phyloP scores from a whole-genome alignment of 2,113 vertebrate genomes.

The Bubalus kerabau region DNA sequence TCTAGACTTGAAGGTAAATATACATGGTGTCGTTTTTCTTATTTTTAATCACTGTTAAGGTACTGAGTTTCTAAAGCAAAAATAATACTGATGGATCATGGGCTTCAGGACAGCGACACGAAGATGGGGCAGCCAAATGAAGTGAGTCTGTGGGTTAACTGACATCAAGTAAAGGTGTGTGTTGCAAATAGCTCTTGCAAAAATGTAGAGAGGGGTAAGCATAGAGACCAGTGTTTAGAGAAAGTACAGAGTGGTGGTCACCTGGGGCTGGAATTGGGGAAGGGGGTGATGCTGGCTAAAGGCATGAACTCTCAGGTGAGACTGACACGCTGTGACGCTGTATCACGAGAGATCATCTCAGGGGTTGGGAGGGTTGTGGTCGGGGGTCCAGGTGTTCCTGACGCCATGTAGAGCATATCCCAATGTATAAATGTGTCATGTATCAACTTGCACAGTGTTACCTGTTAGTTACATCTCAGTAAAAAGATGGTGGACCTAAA shows the following conservation, averaged over 20 bases:
- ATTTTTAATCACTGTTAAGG: not conserved
- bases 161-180: not conserved
- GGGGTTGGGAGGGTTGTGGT: not conserved
- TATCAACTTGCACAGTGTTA: not conserved
- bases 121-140: not conserved
- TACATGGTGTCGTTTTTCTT: not conserved
- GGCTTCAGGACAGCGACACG: too few species aligned
- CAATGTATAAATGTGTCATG: not conserved
- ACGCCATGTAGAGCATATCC: not conserved
- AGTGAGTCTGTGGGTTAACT: not conserved
- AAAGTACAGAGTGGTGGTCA: not conserved
- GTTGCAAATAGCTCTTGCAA: not conserved
- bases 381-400: not conserved
- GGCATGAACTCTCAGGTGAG: not conserved
- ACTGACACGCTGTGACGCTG: not conserved
- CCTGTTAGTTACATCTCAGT: not conserved
- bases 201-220: not conserved
- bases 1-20: not conserved
- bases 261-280: not conserved
- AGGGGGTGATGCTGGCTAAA: not conserved
- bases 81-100: not conserved
- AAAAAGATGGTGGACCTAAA: not conserved
- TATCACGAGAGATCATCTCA: not conserved
- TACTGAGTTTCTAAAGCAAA: not conserved
- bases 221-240: not conserved